Conservation (phyloP, 2,888 invertebrate species). For the Catocala fraxini region DNA sequence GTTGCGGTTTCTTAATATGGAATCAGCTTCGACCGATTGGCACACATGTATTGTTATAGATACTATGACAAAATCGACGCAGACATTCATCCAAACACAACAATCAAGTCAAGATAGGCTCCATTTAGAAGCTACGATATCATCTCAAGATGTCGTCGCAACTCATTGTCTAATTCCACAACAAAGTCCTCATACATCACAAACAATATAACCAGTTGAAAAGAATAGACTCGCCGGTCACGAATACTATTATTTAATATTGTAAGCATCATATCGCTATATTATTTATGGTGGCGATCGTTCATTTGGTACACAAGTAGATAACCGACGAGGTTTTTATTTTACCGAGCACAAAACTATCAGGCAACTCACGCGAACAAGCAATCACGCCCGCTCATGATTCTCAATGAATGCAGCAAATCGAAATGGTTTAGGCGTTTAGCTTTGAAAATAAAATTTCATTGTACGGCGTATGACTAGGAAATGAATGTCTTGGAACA, state of each 20-base stretch:
- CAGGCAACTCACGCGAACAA: conserved; percentile 74
- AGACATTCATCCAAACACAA: no score
- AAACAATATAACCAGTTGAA: conserved; percentile 49
- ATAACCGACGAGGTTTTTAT: conserved; percentile 60
- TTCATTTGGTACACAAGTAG: conserved; percentile 62
- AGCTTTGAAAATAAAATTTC: conserved; percentile 21
- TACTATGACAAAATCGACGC: no score
- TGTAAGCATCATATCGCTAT: conserved; percentile 62
- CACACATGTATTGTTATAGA: no score
- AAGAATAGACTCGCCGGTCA: conserved; percentile 58
- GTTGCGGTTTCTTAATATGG: no score
- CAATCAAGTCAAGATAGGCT: no score
- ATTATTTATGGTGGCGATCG: conserved; percentile 69
- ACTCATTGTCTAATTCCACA: conserved; percentile 59
- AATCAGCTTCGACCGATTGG: no score
- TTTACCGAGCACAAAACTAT: conserved; percentile 70
- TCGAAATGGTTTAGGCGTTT: conserved; percentile 62
- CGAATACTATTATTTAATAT: conserved; percentile 70
- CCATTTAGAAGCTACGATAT: conserved; percentile 12
- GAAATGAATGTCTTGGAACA: conserved; percentile 24
- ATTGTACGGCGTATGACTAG: conserved; percentile 18
- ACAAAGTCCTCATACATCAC: conserved; percentile 54
- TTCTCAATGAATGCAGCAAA: conserved; percentile 74
- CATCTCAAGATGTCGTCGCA: conserved; percentile 49
- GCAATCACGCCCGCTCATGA: conserved; percentile 75